These are phyloP conservation scores for Alectura lathami DNA, from an alignment of 2,113 vertebrate genomes.

Conservation along the genomic window DNA sequence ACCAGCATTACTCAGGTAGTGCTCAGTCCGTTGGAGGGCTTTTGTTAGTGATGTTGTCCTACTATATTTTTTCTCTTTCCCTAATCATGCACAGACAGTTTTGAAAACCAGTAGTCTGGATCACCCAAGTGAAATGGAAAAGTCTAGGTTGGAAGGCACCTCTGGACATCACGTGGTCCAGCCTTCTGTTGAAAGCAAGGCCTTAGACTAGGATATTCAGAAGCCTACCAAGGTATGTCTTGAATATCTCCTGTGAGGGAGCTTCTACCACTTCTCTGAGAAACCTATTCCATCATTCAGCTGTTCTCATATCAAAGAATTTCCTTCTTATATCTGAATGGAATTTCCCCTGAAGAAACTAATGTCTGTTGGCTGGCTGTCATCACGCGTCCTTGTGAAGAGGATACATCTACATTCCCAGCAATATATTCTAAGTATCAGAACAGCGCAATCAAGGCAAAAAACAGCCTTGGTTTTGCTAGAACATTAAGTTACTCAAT, in stretches of 20 bases:
- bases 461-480: neutral
- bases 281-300: neutral
- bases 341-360: neutral
- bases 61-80: neutral
- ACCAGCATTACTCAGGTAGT: neutral
- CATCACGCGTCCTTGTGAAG: neutral
- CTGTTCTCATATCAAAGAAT: neutral
- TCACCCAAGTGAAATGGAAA: neutral
- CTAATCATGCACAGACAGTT: neutral
- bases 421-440: neutral
- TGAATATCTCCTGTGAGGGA: neutral
- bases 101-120: neutral
- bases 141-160: neutral
- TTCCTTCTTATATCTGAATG: neutral
- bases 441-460: neutral
- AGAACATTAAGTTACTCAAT: neutral
- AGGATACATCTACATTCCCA: neutral
- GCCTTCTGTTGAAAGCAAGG: neutral
- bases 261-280: neutral
- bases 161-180: neutral
- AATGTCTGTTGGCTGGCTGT: neutral
- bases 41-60: neutral
- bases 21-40: neutral
- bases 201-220: neutral
- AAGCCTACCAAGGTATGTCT: neutral